phyloP scores from a whole-genome alignment of 2,113 vertebrate species.

The Mugil cephalus region DNA sequence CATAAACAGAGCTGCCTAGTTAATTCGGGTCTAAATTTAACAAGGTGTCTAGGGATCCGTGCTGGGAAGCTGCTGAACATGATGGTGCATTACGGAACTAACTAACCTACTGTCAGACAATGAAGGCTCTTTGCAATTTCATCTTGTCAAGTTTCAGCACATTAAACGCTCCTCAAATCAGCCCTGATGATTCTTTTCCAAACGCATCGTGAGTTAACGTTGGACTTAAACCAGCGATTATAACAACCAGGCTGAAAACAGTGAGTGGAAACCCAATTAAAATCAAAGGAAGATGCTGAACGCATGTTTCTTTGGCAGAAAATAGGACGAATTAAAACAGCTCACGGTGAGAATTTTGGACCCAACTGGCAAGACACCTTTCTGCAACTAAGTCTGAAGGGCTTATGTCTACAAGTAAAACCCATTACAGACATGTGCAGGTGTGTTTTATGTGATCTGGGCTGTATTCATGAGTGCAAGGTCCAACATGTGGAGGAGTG shows the following conservation, averaged over 20 bases:
- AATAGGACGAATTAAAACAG: conserved; percentile 26
- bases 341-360: not conserved
- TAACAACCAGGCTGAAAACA: conserved; percentile 4
- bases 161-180: not conserved
- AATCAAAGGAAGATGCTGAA: conserved; percentile 54
- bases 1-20: conserved; percentile 55
- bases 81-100: conserved; percentile 63
- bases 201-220: not conserved
- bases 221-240: not conserved
- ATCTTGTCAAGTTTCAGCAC: not conserved
- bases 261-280: conserved; percentile 49
- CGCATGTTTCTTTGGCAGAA: not conserved
- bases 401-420: too few relatives aligned
- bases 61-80: conserved; percentile 66
- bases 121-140: conserved; percentile 9
- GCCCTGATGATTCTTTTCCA: not conserved
- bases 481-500: too few relatives aligned
- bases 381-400: too few relatives aligned
- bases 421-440: too few relatives aligned
- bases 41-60: conserved; percentile 71
- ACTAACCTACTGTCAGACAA: conserved; percentile 61
- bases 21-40: conserved; percentile 77
- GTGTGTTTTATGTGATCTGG: too few relatives aligned
- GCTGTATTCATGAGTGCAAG: too few relatives aligned
- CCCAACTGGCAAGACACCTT: too few relatives aligned